These are phyloP conservation scores for Somateria mollissima DNA, from an alignment of 2,797 vertebrate species.

Conservation along the genomic window DNA sequence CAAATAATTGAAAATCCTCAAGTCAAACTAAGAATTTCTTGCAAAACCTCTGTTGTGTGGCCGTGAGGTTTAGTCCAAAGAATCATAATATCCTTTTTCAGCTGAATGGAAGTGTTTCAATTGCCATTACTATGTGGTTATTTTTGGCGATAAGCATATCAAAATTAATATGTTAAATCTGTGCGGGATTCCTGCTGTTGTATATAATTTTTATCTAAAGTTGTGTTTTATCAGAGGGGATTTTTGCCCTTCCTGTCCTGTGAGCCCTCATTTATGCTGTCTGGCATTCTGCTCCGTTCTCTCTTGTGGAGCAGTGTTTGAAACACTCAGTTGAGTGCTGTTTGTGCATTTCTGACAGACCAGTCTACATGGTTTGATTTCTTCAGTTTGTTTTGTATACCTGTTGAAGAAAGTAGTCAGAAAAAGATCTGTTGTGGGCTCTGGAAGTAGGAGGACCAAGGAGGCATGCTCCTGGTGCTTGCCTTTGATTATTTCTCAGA, in stretches of 20 bases:
- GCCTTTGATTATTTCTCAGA: not conserved
- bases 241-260: not conserved
- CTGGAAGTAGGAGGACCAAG: not conserved
- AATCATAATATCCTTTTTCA: not conserved
- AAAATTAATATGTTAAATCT: not conserved
- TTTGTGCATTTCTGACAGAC: not conserved
- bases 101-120: not conserved
- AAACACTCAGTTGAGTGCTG: not conserved
- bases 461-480: accelerated
- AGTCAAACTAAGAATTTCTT: not conserved
- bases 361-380: not conserved
- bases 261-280: not conserved
- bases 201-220: not conserved
- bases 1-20: not conserved
- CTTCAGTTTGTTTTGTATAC: not conserved
- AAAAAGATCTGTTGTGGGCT: not conserved
- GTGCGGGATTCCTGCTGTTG: not conserved
- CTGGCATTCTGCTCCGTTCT: not conserved
- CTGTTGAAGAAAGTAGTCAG: not conserved
- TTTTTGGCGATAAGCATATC: not conserved
- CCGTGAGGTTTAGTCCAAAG: not conserved
- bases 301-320: not conserved
- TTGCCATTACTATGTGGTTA: not conserved
- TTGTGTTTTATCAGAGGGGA: not conserved
- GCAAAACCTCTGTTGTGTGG: not conserved